Evolutionary conservation across 2,888 invertebrate species (phyloP).

Genomic region (Trachelus iudaicus): DNA sequence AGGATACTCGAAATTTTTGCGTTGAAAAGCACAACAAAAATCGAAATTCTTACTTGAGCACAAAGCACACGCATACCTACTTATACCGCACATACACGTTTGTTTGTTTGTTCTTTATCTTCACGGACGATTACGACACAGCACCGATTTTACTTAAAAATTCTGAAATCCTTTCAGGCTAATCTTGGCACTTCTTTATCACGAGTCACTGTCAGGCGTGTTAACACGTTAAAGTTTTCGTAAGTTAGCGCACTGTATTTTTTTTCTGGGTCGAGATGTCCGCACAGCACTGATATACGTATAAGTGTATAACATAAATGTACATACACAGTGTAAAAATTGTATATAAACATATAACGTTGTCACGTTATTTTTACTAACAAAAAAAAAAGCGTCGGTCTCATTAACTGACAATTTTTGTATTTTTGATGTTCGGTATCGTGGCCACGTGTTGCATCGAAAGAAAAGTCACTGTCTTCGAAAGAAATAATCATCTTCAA

Average conservation of each 20-base stretch:
- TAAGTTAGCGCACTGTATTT: neutral
- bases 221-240: neutral
- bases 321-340: constrained; percentile 8
- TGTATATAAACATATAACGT: neutral
- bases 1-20: neutral
- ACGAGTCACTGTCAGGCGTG: neutral
- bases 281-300: constrained; percentile 53
- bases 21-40: neutral
- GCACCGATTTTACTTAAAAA: neutral
- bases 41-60: neutral
- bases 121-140: neutral
- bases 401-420: neutral
- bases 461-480: neutral
- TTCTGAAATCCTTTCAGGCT: neutral
- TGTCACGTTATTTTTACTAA: neutral
- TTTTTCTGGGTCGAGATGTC: constrained; percentile 45
- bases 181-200: neutral
- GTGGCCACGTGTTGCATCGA: neutral
- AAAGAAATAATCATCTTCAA: neutral
- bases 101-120: neutral
- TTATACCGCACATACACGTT: neutral
- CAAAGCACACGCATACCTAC: neutral
- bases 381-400: neutral
- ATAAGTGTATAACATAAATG: constrained; percentile 4
- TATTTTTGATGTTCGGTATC: neutral